These are phyloP conservation scores for Ichneumoninae sp. DNA, from an alignment of 2,888 invertebrate species.

Conservation along the genomic window DNA sequence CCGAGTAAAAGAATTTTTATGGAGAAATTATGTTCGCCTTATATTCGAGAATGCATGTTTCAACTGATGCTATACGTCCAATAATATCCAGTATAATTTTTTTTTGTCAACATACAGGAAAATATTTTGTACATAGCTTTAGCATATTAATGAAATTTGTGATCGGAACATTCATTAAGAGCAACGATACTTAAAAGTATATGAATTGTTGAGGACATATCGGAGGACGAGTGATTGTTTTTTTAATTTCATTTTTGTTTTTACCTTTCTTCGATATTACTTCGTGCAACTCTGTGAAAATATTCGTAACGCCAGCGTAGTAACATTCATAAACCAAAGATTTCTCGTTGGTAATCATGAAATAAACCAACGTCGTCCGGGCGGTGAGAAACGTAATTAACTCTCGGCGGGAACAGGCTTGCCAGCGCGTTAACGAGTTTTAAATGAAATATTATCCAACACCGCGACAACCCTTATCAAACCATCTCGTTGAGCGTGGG, in stretches of 20 bases:
- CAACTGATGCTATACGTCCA: too few relatives aligned
- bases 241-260: neutral
- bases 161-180: neutral
- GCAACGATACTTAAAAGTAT: neutral
- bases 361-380: conserved; percentile 37
- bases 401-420: conserved; percentile 36
- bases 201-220: too few relatives aligned
- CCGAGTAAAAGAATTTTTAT: too few relatives aligned
- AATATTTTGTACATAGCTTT: too few relatives aligned
- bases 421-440: conserved; percentile 49
- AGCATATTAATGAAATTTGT: too few relatives aligned
- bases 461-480: conserved; percentile 45
- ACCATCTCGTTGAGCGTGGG: conserved; percentile 37
- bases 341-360: conserved; percentile 29
- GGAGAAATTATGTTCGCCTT: too few relatives aligned
- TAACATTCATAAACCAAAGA: conserved; percentile 44
- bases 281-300: neutral
- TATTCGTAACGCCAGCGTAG: conserved; percentile 4
- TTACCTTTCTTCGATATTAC: neutral
- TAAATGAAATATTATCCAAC: conserved; percentile 55
- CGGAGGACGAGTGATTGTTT: neutral
- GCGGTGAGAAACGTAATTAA: conserved; percentile 42
- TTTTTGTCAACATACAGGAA: too few relatives aligned
- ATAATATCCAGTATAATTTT: too few relatives aligned
- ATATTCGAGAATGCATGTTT: too few relatives aligned